Percentiles rank a stretch among this genome's conserved stretches.
Evolutionary conservation across 2,113 vertebrate genomes (phyloP).

Genomic region (Leucopsar rothschildi): DNA sequence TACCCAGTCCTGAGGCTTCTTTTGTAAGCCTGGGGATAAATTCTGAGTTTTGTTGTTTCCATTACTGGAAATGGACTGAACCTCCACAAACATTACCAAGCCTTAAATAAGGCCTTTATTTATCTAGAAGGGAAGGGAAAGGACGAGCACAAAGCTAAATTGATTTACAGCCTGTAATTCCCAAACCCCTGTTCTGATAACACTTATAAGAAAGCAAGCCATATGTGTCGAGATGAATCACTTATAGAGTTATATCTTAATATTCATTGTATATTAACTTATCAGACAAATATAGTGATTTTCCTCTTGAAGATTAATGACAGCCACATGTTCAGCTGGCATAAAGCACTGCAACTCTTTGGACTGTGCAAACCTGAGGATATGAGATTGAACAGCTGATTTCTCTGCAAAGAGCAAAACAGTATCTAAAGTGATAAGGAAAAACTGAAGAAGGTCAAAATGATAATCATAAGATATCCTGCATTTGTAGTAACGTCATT

Average conservation of each 20-base stretch:
- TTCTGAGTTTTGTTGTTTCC: constrained; percentile 2
- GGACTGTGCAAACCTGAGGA: background rate
- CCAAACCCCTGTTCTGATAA: background rate
- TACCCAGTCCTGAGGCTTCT: background rate
- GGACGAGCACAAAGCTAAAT: background rate
- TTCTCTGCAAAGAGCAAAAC: background rate
- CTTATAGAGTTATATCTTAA: background rate
- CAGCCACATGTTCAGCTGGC: background rate
- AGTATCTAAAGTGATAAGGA: background rate
- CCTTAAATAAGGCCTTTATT: background rate
- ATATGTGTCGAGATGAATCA: background rate
- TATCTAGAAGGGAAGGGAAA: background rate
- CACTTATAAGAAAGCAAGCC: background rate
- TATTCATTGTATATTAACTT: background rate
- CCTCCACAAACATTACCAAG: background rate
- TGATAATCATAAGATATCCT: background rate
- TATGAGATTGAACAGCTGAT: background rate
- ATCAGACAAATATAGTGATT: background rate
- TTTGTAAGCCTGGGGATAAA: constrained; percentile 22
- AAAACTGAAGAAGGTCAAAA: background rate
- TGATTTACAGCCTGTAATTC: constrained; percentile 4
- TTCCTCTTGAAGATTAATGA: background rate
- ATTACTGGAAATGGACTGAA: background rate
- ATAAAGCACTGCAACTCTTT: background rate
- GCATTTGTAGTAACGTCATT: background rate